Evolutionary conservation across 2,113 vertebrate species (phyloP).

Genomic region (Semicossyphus pulcher): DNA sequence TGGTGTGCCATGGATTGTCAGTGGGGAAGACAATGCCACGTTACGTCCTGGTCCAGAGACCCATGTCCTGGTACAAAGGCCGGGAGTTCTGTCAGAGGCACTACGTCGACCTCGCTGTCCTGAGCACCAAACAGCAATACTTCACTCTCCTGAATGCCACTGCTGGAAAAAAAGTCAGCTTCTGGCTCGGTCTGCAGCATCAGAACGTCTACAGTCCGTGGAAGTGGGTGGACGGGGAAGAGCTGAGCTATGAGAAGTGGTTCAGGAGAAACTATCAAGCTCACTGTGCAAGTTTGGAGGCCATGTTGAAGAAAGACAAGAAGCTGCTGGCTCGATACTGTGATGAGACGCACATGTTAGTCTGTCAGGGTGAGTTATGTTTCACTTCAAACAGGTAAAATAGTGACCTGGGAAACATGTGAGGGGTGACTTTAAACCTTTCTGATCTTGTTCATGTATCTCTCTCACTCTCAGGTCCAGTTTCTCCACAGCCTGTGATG

Average conservation of each 20-base stretch:
- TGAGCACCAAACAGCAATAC: slow-evolving; percentile 49
- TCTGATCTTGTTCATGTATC: background rate
- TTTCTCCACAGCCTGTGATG: slow-evolving; percentile 21
- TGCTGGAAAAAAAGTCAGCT: slow-evolving; percentile 9
- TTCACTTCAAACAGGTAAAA: slow-evolving; percentile 1
- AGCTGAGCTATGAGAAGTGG: slow-evolving; percentile 43
- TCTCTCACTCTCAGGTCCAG: slow-evolving; percentile 34
- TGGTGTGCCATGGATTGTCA: slow-evolving; percentile 36
- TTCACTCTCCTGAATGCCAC: slow-evolving; percentile 26
- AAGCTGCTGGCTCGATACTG: slow-evolving; percentile 51
- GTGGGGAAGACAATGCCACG: slow-evolving; percentile 10
- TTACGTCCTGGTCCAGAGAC: slow-evolving; percentile 14
- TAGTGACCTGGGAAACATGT: too few relatives aligned
- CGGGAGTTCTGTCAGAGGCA: slow-evolving; percentile 54
- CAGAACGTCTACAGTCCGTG: background rate
- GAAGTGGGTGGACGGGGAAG: slow-evolving; percentile 47
- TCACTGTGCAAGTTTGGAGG: slow-evolving; percentile 54
- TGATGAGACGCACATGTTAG: slow-evolving; percentile 31
- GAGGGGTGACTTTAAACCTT: too few relatives aligned
- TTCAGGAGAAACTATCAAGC: slow-evolving; percentile 22
- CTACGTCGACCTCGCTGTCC: slow-evolving; percentile 55
- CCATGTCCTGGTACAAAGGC: slow-evolving; percentile 41
- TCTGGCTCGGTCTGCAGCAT: slow-evolving; percentile 52
- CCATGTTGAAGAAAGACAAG: slow-evolving; percentile 22
- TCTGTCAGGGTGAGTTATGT: slow-evolving; percentile 51